These are phyloP conservation scores for Pyrrhia umbra DNA, from an alignment of 2,888 invertebrate species.

Conservation along the genomic window DNA sequence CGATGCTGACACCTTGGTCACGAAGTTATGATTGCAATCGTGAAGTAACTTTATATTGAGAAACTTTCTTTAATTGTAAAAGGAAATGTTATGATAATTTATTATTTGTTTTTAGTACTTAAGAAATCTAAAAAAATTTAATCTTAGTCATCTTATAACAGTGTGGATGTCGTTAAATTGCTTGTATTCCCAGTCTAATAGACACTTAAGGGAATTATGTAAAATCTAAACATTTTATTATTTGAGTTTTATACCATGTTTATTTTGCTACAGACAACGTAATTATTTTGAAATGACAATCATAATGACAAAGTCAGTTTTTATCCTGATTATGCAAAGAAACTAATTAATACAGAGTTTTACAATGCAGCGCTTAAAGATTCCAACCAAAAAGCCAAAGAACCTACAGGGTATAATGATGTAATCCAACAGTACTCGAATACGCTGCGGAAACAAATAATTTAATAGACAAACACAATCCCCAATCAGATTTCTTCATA, in stretches of 20 bases:
- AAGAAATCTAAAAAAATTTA: no score
- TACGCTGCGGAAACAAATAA: constrained; percentile 53
- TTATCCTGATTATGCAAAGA: not conserved
- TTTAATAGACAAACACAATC: constrained; percentile 52
- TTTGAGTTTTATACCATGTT: not conserved
- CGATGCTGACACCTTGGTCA: constrained; percentile 71
- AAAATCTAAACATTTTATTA: not conserved
- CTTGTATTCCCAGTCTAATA: not conserved
- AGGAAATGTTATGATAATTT: constrained; percentile 31
- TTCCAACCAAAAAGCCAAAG: constrained; percentile 11
- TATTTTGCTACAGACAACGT: not conserved
- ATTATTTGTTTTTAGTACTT: constrained; percentile 10
- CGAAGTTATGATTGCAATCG: constrained; percentile 61
- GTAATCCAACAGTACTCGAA: constrained; percentile 30
- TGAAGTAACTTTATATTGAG: constrained; percentile 43
- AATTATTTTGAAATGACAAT: not conserved
- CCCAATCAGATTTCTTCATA: constrained; percentile 56
- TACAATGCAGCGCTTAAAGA: not conserved
- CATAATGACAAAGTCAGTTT: not conserved
- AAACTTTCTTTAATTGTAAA: constrained; percentile 42
- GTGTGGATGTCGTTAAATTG: not conserved
- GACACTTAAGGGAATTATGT: not conserved
- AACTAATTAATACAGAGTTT: not conserved
- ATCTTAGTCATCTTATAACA: not conserved
- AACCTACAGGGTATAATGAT: constrained; percentile 34